phyloP scores from a whole-genome alignment of 2,113 vertebrate genomes.

The Phocoena sinus region DNA sequence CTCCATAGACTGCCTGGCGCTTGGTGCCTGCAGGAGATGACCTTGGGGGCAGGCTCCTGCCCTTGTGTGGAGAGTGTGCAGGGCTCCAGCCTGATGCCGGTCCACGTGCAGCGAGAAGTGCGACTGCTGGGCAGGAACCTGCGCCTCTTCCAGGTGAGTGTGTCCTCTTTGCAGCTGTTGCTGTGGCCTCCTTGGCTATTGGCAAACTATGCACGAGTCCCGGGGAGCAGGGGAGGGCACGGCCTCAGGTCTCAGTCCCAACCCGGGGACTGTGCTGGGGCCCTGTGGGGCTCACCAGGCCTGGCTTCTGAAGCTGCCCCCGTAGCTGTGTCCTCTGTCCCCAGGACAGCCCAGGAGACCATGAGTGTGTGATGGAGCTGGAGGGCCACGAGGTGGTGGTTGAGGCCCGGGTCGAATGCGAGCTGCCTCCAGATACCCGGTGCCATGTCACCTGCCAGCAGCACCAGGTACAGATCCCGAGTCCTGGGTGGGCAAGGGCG shows the following conservation, averaged over 20 bases:
- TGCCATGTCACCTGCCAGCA: constrained; percentile 92
- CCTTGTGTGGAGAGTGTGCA: constrained; percentile 94
- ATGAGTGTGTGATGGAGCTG: constrained; percentile 92
- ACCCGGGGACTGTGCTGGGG: neutral
- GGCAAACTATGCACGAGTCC: neutral
- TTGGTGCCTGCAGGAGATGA: constrained; percentile 80
- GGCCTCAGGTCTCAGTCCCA: neutral
- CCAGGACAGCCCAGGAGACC: constrained; percentile 90
- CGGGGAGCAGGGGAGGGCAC: neutral
- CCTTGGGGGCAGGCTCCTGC: constrained; percentile 87
- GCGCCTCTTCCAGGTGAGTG: constrained; percentile 91
- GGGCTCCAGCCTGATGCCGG: constrained; percentile 87
- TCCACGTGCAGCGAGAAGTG: constrained; percentile 88
- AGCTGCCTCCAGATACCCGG: constrained; percentile 81
- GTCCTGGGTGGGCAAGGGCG: neutral
- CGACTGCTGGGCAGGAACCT: constrained; percentile 91
- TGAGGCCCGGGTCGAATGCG: constrained; percentile 87
- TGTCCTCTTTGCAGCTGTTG: accelerated
- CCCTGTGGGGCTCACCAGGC: neutral
- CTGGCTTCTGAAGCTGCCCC: neutral
- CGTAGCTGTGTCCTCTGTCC: neutral
- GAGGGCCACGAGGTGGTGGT: constrained; percentile 92
- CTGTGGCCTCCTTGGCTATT: neutral
- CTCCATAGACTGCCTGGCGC: neutral
- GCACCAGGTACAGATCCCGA: constrained; percentile 77